Evolutionary conservation across 2,888 invertebrate species (phyloP).

Genomic region (Lampropteryx suffumata): DNA sequence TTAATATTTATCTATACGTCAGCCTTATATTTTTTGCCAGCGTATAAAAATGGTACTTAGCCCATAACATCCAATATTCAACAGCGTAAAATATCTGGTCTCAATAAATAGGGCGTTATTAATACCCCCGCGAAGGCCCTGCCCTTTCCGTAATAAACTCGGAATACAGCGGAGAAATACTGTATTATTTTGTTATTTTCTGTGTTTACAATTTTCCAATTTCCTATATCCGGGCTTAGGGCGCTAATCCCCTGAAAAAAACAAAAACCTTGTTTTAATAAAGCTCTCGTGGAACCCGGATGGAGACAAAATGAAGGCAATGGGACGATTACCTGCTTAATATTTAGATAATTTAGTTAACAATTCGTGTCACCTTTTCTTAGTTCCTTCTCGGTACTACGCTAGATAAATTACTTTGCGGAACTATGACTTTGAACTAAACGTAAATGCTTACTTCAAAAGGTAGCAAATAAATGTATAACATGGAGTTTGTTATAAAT

Average conservation of each 20-base stretch:
- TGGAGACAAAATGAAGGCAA: constrained; percentile 7
- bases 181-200: constrained; percentile 38
- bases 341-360: too few species aligned
- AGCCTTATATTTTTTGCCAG: too few species aligned
- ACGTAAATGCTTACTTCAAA: too few species aligned
- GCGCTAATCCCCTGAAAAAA: constrained; percentile 42
- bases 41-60: too few species aligned
- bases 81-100: background rate
- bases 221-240: constrained; percentile 46
- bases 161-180: constrained; percentile 28
- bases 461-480: too few species aligned
- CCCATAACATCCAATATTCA: background rate
- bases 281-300: constrained; percentile 34
- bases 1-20: too few species aligned
- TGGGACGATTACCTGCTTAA: too few species aligned
- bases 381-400: too few species aligned
- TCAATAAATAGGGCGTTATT: background rate
- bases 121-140: background rate
- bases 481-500: too few species aligned
- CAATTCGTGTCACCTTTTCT: too few species aligned
- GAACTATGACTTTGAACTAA: too few species aligned
- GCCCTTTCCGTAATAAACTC: constrained; percentile 30
- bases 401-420: too few species aligned
- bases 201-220: constrained; percentile 46
- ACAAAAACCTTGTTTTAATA: constrained; percentile 41